These are phyloP conservation scores for Bombus breviceps DNA, from an alignment of 1,140 invertebrate species.

Conservation along the genomic window DNA sequence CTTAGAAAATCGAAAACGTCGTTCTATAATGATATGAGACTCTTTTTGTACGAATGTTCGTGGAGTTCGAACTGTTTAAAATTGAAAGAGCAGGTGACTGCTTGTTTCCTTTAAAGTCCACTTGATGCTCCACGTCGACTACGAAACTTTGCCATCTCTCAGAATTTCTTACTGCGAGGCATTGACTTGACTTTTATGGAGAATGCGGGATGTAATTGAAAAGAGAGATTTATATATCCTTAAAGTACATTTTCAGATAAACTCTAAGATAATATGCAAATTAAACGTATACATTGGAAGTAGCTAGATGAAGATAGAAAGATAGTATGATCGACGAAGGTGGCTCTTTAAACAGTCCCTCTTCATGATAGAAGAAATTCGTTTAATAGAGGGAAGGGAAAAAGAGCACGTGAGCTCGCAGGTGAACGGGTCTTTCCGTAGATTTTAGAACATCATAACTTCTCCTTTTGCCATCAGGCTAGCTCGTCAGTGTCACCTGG, in stretches of 20 bases:
- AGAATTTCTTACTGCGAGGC: background rate
- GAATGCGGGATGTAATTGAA: background rate
- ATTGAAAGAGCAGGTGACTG: background rate
- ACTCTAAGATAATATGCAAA: slow-evolving; percentile 4
- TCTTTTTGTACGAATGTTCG: slow-evolving; percentile 29
- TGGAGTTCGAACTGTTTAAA: background rate
- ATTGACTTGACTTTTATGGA: background rate
- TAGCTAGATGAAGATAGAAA: background rate
- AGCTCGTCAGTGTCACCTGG: slow-evolving; percentile 68
- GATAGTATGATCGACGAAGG: background rate
- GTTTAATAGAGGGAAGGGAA: background rate
- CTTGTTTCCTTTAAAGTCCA: background rate
- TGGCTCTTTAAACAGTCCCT: background rate
- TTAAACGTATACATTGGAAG: slow-evolving; percentile 6
- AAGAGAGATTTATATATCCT: background rate
- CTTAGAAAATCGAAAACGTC: background rate
- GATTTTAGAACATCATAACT: slow-evolving; percentile 61
- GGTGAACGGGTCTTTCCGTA: slow-evolving; percentile 72
- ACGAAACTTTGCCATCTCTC: background rate
- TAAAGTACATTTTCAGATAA: background rate
- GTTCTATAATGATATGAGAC: background rate
- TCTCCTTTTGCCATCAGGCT: slow-evolving; percentile 65
- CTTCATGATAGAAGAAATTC: background rate
- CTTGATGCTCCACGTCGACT: background rate
- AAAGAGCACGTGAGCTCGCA: slow-evolving; percentile 60